These are phyloP conservation scores for Apodemia hepburni DNA, from an alignment of 2,888 invertebrate genomes.

Conservation along the genomic window DNA sequence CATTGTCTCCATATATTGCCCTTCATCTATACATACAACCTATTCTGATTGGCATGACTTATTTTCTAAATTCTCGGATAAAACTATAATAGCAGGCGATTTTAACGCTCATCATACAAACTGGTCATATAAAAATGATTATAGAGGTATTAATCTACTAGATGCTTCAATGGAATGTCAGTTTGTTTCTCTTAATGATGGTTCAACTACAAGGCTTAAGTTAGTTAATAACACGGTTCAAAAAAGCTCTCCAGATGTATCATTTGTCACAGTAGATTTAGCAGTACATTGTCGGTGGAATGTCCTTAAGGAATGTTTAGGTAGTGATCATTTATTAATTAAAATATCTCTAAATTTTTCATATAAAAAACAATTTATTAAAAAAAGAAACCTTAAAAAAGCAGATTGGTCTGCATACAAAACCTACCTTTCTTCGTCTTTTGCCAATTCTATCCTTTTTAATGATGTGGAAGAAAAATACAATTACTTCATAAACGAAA, in stretches of 20 bases:
- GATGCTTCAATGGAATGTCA: slow-evolving; percentile 29
- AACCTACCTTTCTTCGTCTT: neutral
- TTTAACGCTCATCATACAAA: slow-evolving; percentile 36
- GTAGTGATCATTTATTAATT: slow-evolving; percentile 31
- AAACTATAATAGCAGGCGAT: slow-evolving; percentile 33
- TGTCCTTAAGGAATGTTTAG: slow-evolving; percentile 29
- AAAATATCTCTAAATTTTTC: slow-evolving; percentile 19
- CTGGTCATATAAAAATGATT: slow-evolving; percentile 35
- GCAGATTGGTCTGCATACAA: slow-evolving; percentile 11
- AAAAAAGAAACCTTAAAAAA: slow-evolving; percentile 30
- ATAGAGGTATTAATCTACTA: slow-evolving; percentile 31
- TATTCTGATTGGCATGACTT: slow-evolving; percentile 33
- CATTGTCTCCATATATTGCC: slow-evolving; percentile 34
- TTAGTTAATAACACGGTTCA: slow-evolving; percentile 30
- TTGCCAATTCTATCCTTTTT: neutral
- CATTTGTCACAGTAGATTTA: slow-evolving; percentile 27
- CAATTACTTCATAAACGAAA: slow-evolving; percentile 20
- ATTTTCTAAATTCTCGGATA: slow-evolving; percentile 22
- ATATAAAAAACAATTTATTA: neutral
- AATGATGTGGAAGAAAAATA: slow-evolving; percentile 23
- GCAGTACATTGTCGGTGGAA: slow-evolving; percentile 27
- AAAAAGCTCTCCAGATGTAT: slow-evolving; percentile 32
- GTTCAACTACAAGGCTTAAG: slow-evolving; percentile 27
- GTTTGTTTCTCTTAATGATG: slow-evolving; percentile 29
- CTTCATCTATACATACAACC: slow-evolving; percentile 22